Evolutionary conservation across 2,113 vertebrate species (phyloP).

Genomic region (Ceyx cyanopectus): DNA sequence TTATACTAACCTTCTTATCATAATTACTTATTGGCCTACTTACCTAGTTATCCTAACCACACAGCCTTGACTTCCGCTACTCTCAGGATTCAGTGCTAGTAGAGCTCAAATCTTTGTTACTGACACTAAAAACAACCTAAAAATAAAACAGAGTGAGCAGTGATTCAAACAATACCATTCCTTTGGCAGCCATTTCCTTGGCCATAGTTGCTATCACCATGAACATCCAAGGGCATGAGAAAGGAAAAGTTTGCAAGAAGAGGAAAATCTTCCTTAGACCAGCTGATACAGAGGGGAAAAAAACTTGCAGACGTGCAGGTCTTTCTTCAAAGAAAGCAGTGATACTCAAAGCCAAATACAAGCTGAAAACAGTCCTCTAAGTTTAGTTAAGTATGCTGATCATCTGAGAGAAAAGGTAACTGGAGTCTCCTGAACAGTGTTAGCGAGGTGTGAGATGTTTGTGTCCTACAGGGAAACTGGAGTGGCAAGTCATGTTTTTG

Average conservation of each 20-base stretch:
- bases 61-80: constrained; percentile 33
- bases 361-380: neutral
- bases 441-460: neutral
- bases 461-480: neutral
- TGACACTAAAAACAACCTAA: constrained; percentile 26
- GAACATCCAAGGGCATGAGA: neutral
- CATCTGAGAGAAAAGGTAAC: neutral
- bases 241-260: neutral
- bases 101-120: constrained; percentile 38
- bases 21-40: constrained; percentile 69
- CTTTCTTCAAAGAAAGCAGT: neutral
- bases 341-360: neutral
- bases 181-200: neutral
- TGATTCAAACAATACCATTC: neutral
- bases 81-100: neutral
- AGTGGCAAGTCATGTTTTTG: neutral
- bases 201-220: neutral
- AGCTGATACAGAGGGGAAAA: neutral
- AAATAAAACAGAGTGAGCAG: neutral
- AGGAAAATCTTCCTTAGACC: neutral
- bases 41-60: constrained; percentile 33
- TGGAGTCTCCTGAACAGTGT: neutral
- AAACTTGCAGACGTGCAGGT: neutral
- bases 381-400: neutral
- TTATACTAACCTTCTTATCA: constrained; percentile 61